Evolutionary conservation across 2,113 vertebrate genomes (phyloP).

Genomic region (Neotragus pygmaeus): DNA sequence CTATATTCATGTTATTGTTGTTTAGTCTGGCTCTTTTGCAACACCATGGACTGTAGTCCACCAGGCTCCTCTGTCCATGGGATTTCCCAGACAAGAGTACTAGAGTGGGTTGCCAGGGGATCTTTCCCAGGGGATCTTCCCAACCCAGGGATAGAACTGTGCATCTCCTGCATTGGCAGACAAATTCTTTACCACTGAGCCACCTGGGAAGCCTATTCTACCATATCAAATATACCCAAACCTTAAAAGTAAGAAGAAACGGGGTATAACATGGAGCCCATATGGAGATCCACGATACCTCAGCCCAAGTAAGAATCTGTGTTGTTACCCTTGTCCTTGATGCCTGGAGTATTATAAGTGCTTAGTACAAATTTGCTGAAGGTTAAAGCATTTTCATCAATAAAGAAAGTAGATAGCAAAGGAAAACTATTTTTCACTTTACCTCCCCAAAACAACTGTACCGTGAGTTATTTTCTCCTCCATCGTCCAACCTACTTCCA

Average conservation of each 20-base stretch:
- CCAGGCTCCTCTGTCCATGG: background rate
- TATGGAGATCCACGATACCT: rapidly evolving
- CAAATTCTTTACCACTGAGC: background rate
- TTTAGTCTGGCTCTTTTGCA: background rate
- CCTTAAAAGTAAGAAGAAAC: background rate
- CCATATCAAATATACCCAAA: background rate
- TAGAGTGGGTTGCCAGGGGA: background rate
- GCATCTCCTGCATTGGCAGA: background rate
- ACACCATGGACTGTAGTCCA: background rate
- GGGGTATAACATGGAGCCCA: rapidly evolving
- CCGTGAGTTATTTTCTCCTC: background rate
- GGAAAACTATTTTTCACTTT: background rate
- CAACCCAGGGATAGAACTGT: background rate
- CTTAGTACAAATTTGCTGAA: background rate
- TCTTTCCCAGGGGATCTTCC: background rate
- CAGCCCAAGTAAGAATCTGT: background rate
- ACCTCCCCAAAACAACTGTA: background rate
- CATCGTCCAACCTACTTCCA: background rate
- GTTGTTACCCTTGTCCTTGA: background rate
- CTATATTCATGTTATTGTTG: background rate
- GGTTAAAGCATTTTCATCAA: background rate
- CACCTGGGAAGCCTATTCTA: background rate
- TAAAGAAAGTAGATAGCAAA: background rate
- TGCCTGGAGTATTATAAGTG: background rate
- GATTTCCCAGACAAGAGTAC: background rate